Percentiles rank a stretch among this genome's conserved stretches.
Conservation (phyloP, 1,140 invertebrate genomes). For the Hycleus cichorii region DNA sequence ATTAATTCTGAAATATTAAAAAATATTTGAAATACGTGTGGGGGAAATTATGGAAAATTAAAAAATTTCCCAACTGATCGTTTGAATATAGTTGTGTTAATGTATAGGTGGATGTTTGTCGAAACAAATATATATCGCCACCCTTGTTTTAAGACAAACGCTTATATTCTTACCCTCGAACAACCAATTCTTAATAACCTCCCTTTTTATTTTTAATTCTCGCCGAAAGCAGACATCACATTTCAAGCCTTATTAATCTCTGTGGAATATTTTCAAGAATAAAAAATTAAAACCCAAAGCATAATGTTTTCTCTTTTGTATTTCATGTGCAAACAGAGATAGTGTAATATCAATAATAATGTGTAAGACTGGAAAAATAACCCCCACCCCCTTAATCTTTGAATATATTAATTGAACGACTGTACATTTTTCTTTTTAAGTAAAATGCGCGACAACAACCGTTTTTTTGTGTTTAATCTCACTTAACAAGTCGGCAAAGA, state of each 20-base stretch:
- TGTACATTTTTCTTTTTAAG: slow-evolving; percentile 31
- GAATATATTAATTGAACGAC: slow-evolving; percentile 38
- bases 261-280: slow-evolving; percentile 34
- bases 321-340: not conserved
- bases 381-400: slow-evolving; percentile 2
- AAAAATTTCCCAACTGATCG: too few species aligned
- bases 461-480: slow-evolving; percentile 35
- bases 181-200: slow-evolving; percentile 25
- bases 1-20: too few species aligned
- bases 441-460: slow-evolving; percentile 20
- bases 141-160: too few species aligned
- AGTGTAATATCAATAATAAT: too few species aligned
- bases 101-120: too few species aligned
- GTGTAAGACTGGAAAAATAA: too few species aligned
- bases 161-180: not conserved
- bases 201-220: slow-evolving; percentile 35
- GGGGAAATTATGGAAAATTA: too few species aligned
- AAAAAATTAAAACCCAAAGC: slow-evolving; percentile 38
- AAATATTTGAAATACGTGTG: too few species aligned
- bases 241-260: slow-evolving; percentile 38
- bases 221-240: slow-evolving; percentile 34
- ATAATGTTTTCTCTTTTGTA: slow-evolving; percentile 28
- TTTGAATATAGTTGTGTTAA: too few species aligned
- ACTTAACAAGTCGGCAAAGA: slow-evolving; percentile 24
- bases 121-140: too few species aligned